Percentiles rank a stretch among this genome's conserved stretches.
phyloP scores from a whole-genome alignment of 2,113 vertebrate genomes.

The Thunnus thynnus region DNA sequence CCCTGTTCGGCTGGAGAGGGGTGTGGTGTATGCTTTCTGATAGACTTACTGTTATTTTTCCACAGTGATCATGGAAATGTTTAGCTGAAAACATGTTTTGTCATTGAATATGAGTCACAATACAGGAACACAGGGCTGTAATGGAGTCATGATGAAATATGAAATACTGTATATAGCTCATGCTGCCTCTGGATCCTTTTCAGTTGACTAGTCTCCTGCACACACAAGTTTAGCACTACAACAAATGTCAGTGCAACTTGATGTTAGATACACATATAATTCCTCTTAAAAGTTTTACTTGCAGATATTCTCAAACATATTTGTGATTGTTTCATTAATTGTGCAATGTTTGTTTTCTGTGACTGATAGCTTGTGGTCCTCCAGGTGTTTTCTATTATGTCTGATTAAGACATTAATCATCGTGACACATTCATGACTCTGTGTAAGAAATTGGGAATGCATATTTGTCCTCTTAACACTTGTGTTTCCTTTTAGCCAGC shows the following conservation, averaged over 20 bases:
- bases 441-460: background rate
- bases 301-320: too few species aligned
- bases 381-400: constrained; percentile 4
- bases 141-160: background rate
- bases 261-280: too few species aligned
- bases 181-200: too few species aligned
- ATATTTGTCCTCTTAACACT: constrained; percentile 5
- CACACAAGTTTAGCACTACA: too few species aligned
- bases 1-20: constrained; percentile 29
- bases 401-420: background rate
- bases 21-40: constrained; percentile 2
- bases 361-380: background rate
- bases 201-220: too few species aligned
- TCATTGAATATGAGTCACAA: background rate
- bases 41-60: constrained; percentile 1
- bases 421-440: background rate
- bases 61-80: constrained; percentile 15
- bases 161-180: background rate
- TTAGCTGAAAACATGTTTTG: constrained; percentile 24
- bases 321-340: background rate
- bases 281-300: too few species aligned
- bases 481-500: constrained; percentile 19
- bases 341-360: background rate
- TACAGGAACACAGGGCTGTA: background rate
- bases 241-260: too few species aligned